phyloP scores from a whole-genome alignment of 1,140 invertebrate genomes.

The Dreissena rostriformis region DNA sequence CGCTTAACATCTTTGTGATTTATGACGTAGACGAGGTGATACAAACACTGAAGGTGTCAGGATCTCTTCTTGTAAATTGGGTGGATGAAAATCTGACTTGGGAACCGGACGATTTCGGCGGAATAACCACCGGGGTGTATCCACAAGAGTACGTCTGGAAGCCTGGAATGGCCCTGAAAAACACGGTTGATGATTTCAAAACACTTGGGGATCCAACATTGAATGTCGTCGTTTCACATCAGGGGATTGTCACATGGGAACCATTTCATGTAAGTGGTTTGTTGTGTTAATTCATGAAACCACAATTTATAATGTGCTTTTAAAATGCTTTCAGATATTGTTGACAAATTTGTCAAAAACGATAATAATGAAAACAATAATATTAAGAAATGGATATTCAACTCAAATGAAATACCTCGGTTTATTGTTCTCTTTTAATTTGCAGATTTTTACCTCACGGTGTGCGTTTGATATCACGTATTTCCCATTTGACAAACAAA shows the following conservation, averaged over 20 bases:
- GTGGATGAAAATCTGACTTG: neutral
- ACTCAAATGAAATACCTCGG: too few species aligned
- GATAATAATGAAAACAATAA: too few species aligned
- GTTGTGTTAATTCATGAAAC: too few species aligned
- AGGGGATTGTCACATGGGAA: neutral
- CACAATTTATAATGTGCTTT: too few species aligned
- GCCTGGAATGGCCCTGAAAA: constrained; percentile 18
- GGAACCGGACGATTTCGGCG: neutral
- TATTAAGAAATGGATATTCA: too few species aligned
- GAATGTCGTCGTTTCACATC: neutral
- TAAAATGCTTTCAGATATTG: too few species aligned
- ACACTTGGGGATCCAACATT: neutral
- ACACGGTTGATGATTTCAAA: neutral
- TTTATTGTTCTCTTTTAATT: neutral
- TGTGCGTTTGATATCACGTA: constrained; percentile 23
- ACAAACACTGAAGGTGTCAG: neutral
- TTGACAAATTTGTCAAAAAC: too few species aligned
- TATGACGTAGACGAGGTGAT: neutral
- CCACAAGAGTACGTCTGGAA: constrained; percentile 33
- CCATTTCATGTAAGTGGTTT: neutral
- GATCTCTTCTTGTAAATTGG: neutral
- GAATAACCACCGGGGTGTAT: neutral
- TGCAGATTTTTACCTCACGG: constrained; percentile 12
- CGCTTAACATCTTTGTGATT: neutral
- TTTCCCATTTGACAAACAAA: constrained; percentile 23